These are phyloP conservation scores for Blastobasis lacticolella DNA, from an alignment of 2,888 invertebrate genomes.

Conservation along the genomic window DNA sequence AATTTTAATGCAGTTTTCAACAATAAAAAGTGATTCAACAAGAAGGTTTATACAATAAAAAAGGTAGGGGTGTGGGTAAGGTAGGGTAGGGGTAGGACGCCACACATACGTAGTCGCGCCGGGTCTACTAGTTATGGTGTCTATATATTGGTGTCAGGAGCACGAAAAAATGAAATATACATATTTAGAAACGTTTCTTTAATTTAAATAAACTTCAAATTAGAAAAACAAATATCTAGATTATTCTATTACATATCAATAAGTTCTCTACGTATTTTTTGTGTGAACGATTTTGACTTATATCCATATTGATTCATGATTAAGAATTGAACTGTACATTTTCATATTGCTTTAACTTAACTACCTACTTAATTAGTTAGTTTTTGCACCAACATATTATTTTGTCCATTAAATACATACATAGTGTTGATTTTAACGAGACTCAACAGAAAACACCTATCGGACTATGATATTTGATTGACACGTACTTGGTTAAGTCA, in stretches of 20 bases:
- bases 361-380: background rate
- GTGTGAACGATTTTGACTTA: slow-evolving; percentile 5
- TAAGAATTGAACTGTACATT: background rate
- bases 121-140: too few species aligned
- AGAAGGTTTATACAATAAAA: too few species aligned
- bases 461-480: too few species aligned
- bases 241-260: slow-evolving; percentile 24
- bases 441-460: too few species aligned
- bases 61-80: too few species aligned
- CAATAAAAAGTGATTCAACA: too few species aligned
- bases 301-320: background rate
- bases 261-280: slow-evolving; percentile 16
- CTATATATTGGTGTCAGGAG: too few species aligned
- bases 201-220: slow-evolving; percentile 45
- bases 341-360: background rate
- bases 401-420: background rate
- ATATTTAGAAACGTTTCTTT: slow-evolving; percentile 10
- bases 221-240: slow-evolving; percentile 35
- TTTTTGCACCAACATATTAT: background rate
- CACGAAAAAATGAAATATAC: background rate
- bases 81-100: too few species aligned
- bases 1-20: too few species aligned
- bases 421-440: too few species aligned
- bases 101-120: too few species aligned
- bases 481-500: too few species aligned